These are phyloP conservation scores for Noctua janthe DNA, from an alignment of 2,888 invertebrate genomes.

Conservation along the genomic window DNA sequence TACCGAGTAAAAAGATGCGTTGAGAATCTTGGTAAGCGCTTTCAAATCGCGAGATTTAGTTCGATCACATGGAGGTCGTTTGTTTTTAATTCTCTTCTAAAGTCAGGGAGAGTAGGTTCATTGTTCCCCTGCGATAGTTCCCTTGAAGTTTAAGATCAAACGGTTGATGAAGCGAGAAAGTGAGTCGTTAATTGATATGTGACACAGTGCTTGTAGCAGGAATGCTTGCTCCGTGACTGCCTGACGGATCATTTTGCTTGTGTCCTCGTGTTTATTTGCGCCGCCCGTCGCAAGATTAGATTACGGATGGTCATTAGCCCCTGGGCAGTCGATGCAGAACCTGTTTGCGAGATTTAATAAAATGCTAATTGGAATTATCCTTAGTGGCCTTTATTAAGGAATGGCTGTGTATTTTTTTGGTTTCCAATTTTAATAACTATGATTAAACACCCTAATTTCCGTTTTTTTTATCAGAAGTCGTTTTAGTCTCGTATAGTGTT, in stretches of 20 bases:
- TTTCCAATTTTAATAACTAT: constrained; percentile 9
- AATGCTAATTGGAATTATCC: constrained; percentile 69
- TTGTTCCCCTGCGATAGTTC: constrained; percentile 35
- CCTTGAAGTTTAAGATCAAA: constrained; percentile 45
- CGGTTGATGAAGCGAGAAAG: constrained; percentile 56
- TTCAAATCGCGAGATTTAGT: constrained; percentile 27
- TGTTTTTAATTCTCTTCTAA: constrained; percentile 21
- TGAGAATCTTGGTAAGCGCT: constrained; percentile 26
- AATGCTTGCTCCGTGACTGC: constrained; percentile 59
- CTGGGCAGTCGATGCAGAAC: constrained; percentile 78
- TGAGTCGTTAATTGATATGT: constrained; percentile 59
- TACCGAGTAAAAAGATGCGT: constrained; percentile 32
- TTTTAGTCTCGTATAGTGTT: not conserved
- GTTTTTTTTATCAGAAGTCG: not conserved
- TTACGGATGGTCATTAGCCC: constrained; percentile 86
- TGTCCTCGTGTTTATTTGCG: constrained; percentile 73
- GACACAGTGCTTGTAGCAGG: constrained; percentile 56
- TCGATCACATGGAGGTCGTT: constrained; percentile 18
- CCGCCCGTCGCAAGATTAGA: constrained; percentile 82
- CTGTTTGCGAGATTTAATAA: constrained; percentile 76
- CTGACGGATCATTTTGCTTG: constrained; percentile 69
- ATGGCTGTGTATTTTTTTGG: constrained; percentile 19
- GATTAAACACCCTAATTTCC: too few relatives aligned
- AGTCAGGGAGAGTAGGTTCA: constrained; percentile 13
- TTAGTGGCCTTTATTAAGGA: constrained; percentile 56